Percentiles rank a stretch among this genome's conserved stretches.
These are phyloP conservation scores for Pangasius mekongensis DNA, from an alignment of 2,797 vertebrate genomes.

Conservation along the genomic window DNA sequence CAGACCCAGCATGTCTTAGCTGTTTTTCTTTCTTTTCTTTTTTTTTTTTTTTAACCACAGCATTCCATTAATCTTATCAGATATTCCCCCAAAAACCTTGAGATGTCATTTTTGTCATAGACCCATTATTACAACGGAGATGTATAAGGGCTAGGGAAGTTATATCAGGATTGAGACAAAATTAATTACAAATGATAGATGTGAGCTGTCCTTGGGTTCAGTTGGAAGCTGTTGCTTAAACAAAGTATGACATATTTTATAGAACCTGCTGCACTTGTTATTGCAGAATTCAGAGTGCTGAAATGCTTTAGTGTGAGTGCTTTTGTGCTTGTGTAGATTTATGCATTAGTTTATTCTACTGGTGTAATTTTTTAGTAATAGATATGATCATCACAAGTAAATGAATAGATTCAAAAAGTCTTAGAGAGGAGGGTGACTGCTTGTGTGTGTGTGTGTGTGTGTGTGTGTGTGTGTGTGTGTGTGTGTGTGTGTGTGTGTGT, in stretches of 20 bases:
- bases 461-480: too few relatives aligned
- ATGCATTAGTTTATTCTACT: neutral
- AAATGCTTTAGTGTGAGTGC: neutral
- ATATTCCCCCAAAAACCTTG: neutral
- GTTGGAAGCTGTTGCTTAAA: neutral
- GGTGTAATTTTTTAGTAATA: neutral
- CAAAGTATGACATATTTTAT: neutral
- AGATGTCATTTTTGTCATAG: neutral
- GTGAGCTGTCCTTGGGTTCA: neutral
- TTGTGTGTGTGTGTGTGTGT: neutral
- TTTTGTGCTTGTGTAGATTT: neutral
- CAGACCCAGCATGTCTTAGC: neutral
- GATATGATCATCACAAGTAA: neutral
- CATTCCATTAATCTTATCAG: too few relatives aligned
- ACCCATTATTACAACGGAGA: neutral
- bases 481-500: too few relatives aligned
- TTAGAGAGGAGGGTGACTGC: constrained; percentile 3
- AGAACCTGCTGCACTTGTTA: neutral
- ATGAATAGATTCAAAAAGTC: constrained; percentile 9
- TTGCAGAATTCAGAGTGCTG: neutral
- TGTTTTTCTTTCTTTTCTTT: neutral
- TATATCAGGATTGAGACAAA: neutral
- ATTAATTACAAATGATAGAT: neutral
- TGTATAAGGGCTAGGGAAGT: neutral
- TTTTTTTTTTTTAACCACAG: too few relatives aligned